phyloP scores from a whole-genome alignment of 2,113 vertebrate genomes.

The Corythornis cristatus region DNA sequence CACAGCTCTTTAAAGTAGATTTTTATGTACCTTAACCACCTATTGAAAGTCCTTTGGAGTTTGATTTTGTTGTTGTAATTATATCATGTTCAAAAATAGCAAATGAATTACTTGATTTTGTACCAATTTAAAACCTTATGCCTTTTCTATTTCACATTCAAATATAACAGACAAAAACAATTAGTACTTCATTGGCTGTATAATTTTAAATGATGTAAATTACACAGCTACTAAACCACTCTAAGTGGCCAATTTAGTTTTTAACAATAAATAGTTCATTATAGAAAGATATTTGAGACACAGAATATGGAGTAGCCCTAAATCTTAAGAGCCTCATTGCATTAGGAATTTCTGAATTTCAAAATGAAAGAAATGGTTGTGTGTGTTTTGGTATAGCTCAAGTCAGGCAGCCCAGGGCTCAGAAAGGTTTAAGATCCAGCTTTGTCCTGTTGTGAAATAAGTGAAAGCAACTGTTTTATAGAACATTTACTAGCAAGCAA shows the following conservation, averaged over 20 bases:
- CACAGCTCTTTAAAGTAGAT: not conserved
- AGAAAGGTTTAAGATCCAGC: not conserved
- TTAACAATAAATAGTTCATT: conserved; percentile 5
- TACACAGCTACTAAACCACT: not conserved
- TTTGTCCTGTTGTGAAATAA: not conserved
- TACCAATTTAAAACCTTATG: conserved; percentile 17
- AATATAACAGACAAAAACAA: conserved; percentile 35
- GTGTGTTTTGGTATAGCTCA: not conserved
- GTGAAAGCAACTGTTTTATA: not conserved
- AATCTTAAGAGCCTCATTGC: not conserved
- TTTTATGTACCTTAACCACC: not conserved
- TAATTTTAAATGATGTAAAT: conserved; percentile 59
- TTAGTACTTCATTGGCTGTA: conserved; percentile 10
- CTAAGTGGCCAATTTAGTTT: conserved; percentile 19
- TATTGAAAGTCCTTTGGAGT: not conserved
- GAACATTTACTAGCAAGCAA: not conserved
- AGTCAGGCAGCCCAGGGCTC: not conserved
- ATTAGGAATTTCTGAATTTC: not conserved
- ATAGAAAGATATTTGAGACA: not conserved
- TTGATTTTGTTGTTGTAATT: conserved; percentile 43
- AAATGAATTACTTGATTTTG: not conserved
- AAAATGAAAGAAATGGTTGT: not conserved
- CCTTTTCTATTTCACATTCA: conserved; percentile 32
- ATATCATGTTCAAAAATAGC: not conserved
- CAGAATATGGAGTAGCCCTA: not conserved